Percentiles rank a stretch among this genome's conserved stretches.
These are phyloP conservation scores for Heteronetta atricapilla DNA, from an alignment of 2,113 vertebrate species.

Conservation along the genomic window DNA sequence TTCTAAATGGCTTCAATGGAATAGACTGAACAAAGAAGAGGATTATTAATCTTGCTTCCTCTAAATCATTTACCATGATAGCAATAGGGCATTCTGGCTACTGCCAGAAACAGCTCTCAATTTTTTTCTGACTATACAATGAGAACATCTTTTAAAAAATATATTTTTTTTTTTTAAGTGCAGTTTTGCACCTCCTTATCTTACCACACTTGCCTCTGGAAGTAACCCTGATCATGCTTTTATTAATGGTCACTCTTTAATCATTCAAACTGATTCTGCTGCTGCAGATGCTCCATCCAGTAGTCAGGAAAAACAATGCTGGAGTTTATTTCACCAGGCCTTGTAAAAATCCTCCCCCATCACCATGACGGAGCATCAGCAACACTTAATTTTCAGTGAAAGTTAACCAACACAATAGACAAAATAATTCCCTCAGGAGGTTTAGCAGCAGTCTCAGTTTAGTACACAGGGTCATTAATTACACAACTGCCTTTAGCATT, in stretches of 20 bases:
- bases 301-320: not conserved
- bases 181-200: not conserved
- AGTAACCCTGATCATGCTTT: fast-evolving
- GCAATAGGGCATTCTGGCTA: not conserved
- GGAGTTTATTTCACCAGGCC: not conserved
- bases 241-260: not conserved
- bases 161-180: not conserved
- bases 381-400: slow-evolving; percentile 13
- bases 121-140: not conserved
- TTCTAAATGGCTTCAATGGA: not conserved
- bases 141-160: not conserved
- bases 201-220: not conserved
- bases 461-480: slow-evolving; percentile 50
- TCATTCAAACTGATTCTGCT: not conserved
- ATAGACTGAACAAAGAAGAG: not conserved
- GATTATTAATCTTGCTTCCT: not conserved
- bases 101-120: not conserved
- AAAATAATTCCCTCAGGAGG: slow-evolving; percentile 37
- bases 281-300: not conserved
- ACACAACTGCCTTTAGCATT: slow-evolving; percentile 23
- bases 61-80: not conserved
- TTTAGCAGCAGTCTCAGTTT: not conserved
- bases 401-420: slow-evolving; percentile 10
- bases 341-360: not conserved
- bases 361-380: not conserved